A percentile compares a stretch with the other conserved stretches of the same genome.
Evolutionary conservation across 2,113 vertebrate species (phyloP).

Genomic region (Psammodynastes pulverulentus): DNA sequence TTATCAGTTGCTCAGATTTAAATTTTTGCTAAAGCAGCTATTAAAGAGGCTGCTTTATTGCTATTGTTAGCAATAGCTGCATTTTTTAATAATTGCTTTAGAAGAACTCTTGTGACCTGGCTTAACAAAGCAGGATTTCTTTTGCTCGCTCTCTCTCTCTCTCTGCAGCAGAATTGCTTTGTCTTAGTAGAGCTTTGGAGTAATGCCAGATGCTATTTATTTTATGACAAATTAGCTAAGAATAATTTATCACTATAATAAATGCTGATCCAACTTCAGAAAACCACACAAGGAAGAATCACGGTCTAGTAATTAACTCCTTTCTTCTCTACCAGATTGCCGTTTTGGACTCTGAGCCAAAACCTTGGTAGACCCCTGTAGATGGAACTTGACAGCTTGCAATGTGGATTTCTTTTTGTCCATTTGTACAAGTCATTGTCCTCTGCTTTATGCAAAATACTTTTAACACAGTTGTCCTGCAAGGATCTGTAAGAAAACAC

Average conservation of each 20-base stretch:
- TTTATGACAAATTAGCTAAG: not conserved
- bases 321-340: not conserved
- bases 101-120: not conserved
- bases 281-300: not conserved
- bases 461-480: not conserved
- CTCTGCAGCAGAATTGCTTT: not conserved
- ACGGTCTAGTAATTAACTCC: not conserved
- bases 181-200: not conserved
- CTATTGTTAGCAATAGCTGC: not conserved
- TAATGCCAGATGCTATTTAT: rapidly evolving
- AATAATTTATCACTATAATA: not conserved
- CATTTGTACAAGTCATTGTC: not conserved
- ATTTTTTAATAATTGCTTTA: not conserved
- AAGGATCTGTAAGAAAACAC: not conserved
- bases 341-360: not conserved
- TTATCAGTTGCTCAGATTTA: not conserved
- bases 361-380: not conserved
- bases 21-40: rapidly evolving
- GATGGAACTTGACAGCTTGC: not conserved
- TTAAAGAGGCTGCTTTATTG: not conserved
- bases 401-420: not conserved
- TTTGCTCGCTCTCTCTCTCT: no score
- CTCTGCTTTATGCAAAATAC: not conserved
- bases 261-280: not conserved
- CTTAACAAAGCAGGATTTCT: not conserved